These are phyloP conservation scores for Coregonus clupeaformis DNA, from an alignment of 2,113 vertebrate genomes.

Conservation along the genomic window DNA sequence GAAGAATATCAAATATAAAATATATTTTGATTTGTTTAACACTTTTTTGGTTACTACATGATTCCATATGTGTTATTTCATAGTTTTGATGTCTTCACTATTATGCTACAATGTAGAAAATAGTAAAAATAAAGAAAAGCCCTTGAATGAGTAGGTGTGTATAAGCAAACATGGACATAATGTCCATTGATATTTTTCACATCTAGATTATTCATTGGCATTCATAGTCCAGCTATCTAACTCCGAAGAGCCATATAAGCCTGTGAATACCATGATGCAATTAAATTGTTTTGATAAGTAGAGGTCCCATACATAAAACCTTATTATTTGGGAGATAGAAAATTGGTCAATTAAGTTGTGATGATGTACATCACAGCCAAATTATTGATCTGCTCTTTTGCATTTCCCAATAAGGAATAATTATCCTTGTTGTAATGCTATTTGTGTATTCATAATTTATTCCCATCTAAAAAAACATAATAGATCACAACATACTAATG, in stretches of 20 bases:
- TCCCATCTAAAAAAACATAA: constrained; percentile 11
- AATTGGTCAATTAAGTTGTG: constrained; percentile 28
- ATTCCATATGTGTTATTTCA: no score
- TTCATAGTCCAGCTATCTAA: not conserved
- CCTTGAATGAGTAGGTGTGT: no score
- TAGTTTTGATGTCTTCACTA: no score
- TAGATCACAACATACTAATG: constrained; percentile 15
- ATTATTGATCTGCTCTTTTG: constrained; percentile 18
- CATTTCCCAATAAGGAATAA: constrained; percentile 24
- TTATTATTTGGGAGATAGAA: constrained; percentile 13
- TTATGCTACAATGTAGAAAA: no score
- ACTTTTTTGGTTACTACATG: no score
- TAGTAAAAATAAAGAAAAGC: no score
- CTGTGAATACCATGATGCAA: not conserved
- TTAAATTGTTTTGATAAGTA: not conserved
- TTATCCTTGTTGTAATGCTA: constrained; percentile 31
- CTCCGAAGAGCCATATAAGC: not conserved
- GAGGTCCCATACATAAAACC: constrained; percentile 4
- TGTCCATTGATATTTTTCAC: no score
- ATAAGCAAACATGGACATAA: no score
- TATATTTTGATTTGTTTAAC: no score
- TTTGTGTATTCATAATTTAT: constrained; percentile 37
- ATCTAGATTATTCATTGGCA: no score
- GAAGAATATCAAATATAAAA: no score
- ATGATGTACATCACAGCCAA: constrained; percentile 24